These are phyloP conservation scores for Nineta flava DNA, from an alignment of 2,888 invertebrate genomes.

Conservation along the genomic window DNA sequence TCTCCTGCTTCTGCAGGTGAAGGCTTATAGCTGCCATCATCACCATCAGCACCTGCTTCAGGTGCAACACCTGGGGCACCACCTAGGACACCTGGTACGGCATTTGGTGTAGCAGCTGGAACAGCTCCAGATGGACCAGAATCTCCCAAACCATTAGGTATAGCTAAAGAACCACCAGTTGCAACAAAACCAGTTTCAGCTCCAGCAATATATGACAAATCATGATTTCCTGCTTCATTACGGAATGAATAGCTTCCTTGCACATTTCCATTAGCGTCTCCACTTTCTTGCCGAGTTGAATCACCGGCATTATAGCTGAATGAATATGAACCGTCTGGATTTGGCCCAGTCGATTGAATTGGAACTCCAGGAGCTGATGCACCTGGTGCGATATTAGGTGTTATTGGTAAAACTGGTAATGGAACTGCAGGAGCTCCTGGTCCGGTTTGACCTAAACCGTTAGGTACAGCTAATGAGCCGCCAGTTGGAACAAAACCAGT, in stretches of 20 bases:
- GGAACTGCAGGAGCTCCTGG: background rate
- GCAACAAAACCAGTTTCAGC: constrained; percentile 13
- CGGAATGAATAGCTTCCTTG: constrained; percentile 10
- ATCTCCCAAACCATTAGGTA: constrained; percentile 9
- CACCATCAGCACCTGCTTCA: background rate
- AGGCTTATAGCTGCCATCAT: background rate
- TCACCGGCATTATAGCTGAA: constrained; percentile 21
- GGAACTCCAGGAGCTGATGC: background rate
- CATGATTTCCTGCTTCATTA: constrained; percentile 10
- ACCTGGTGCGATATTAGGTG: background rate
- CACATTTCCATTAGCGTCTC: constrained; percentile 21
- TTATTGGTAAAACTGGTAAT: background rate
- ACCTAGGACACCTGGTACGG: background rate
- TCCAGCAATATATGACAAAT: constrained; percentile 12
- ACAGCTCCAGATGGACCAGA: background rate
- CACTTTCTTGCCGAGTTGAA: constrained; percentile 21
- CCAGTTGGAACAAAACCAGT: constrained; percentile 19
- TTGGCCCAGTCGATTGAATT: background rate
- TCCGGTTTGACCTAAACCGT: background rate
- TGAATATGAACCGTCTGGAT: constrained; percentile 17
- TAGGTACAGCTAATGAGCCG: constrained; percentile 13
- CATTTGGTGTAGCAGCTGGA: background rate
- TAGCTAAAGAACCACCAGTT: constrained; percentile 11
- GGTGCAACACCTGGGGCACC: background rate
- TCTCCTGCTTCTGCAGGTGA: background rate